Percentiles rank a stretch among this genome's conserved stretches.
Evolutionary conservation across 1,140 invertebrate species (phyloP).

Genomic region (Periplaneta americana): DNA sequence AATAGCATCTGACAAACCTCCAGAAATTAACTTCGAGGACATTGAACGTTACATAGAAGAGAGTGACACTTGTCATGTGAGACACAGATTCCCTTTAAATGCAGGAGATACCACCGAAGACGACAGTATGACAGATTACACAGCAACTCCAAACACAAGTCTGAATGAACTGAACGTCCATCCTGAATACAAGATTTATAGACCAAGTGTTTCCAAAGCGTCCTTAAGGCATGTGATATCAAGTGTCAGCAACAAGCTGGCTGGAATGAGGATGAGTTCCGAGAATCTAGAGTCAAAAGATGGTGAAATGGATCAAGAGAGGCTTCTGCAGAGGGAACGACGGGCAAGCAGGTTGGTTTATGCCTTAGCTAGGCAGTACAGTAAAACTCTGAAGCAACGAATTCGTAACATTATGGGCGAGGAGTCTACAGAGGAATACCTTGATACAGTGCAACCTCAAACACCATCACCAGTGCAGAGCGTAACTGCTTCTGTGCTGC

Average conservation of each 20-base stretch:
- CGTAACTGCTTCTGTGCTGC: not conserved
- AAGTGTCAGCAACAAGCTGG: slow-evolving; percentile 35
- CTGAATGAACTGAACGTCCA: slow-evolving; percentile 51
- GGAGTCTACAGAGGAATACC: slow-evolving; percentile 26
- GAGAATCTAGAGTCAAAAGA: not conserved
- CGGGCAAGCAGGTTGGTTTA: slow-evolving; percentile 26
- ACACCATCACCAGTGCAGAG: slow-evolving; percentile 5
- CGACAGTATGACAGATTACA: slow-evolving; percentile 43
- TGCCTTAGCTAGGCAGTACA: slow-evolving; percentile 33
- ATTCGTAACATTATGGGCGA: slow-evolving; percentile 26
- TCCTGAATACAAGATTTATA: slow-evolving; percentile 72
- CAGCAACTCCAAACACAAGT: slow-evolving; percentile 37
- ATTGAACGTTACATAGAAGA: slow-evolving; percentile 54
- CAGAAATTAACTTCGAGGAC: slow-evolving; percentile 43
- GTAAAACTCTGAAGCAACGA: slow-evolving; percentile 35
- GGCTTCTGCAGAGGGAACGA: slow-evolving; percentile 18
- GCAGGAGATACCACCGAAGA: slow-evolving; percentile 40
- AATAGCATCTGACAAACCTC: slow-evolving; percentile 61
- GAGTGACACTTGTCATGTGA: slow-evolving; percentile 41
- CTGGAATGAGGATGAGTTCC: slow-evolving; percentile 20
- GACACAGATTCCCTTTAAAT: slow-evolving; percentile 18
- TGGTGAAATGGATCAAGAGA: slow-evolving; percentile 8
- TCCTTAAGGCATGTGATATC: slow-evolving; percentile 39
- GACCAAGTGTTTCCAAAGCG: slow-evolving; percentile 42
- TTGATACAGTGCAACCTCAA: slow-evolving; percentile 19